phyloP scores from a whole-genome alignment of 2,888 invertebrate genomes.

The Iphiclides podalirius region DNA sequence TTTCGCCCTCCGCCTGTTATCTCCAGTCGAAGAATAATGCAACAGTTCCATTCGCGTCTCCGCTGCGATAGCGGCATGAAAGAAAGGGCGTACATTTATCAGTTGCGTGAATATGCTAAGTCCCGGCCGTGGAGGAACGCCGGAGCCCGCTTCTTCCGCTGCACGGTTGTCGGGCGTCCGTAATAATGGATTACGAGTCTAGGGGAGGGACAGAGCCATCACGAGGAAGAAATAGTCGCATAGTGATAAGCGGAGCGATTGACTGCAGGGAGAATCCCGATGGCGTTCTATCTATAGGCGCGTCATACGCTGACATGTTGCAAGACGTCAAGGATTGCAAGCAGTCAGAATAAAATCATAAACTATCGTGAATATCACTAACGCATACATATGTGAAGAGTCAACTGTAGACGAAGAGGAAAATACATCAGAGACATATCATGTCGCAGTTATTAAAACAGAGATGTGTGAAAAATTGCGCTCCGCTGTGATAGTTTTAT shows the following conservation, averaged over 20 bases:
- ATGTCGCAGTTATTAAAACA: too few species aligned
- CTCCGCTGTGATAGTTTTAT: too few species aligned
- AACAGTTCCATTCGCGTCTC: constrained; percentile 59
- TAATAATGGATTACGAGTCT: constrained; percentile 77
- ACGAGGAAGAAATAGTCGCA: constrained; percentile 29
- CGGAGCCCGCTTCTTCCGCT: constrained; percentile 47
- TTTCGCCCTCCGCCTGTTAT: constrained; percentile 35
- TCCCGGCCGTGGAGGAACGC: constrained; percentile 55
- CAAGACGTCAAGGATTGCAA: too few species aligned
- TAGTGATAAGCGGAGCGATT: constrained; percentile 31
- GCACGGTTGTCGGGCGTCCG: constrained; percentile 46
- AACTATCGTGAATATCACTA: too few species aligned
- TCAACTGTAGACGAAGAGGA: too few species aligned
- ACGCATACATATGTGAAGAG: too few species aligned
- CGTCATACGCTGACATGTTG: too few species aligned
- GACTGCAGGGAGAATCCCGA: constrained; percentile 20
- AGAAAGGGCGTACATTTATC: constrained; percentile 70
- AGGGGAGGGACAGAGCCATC: constrained; percentile 57
- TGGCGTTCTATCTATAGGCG: too few species aligned
- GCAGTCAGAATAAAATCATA: too few species aligned
- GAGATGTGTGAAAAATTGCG: too few species aligned
- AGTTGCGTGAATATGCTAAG: constrained; percentile 70
- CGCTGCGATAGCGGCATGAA: constrained; percentile 52
- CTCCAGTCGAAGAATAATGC: constrained; percentile 60
- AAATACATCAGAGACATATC: too few species aligned